A percentile compares a stretch with the other conserved stretches of the same genome.
phyloP scores from a whole-genome alignment of 2,113 vertebrate genomes.

The Addax nasomaculatus region DNA sequence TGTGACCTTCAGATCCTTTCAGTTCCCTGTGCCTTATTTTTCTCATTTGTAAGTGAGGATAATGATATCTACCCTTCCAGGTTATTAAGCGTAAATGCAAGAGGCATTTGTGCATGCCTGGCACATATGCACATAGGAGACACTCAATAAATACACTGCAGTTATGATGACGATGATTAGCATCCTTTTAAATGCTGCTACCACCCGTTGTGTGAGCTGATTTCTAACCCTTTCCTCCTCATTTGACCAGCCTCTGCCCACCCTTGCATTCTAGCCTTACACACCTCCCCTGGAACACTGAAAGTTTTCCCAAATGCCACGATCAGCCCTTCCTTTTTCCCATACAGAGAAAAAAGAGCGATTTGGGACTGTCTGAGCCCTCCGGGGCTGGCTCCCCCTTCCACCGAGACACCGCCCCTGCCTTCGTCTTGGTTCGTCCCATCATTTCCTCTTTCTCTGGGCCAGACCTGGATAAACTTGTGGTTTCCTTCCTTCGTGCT shows the following conservation, averaged over 20 bases:
- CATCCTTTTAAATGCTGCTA: background rate
- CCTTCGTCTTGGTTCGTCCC: background rate
- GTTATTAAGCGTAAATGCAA: background rate
- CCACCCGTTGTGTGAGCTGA: too few species aligned
- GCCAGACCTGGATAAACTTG: conserved; percentile 68
- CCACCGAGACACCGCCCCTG: background rate
- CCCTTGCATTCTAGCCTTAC: background rate
- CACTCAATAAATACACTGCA: background rate
- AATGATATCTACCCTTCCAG: background rate
- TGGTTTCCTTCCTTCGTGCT: conserved; percentile 80
- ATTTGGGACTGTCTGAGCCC: background rate
- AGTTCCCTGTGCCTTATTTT: background rate
- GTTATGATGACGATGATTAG: background rate
- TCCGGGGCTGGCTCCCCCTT: background rate
- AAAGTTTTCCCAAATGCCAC: background rate
- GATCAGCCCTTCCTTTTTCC: background rate
- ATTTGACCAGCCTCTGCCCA: background rate
- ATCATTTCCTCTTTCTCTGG: conserved; percentile 53
- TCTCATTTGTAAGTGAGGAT: background rate
- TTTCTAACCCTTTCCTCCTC: background rate
- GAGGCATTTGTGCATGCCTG: too few species aligned
- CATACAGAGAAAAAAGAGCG: background rate
- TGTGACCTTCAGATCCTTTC: background rate
- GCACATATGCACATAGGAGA: background rate
- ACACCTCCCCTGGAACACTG: background rate